Evolutionary conservation across 2,113 vertebrate genomes (phyloP).

Genomic region (Phyllopteryx taeniolatus): DNA sequence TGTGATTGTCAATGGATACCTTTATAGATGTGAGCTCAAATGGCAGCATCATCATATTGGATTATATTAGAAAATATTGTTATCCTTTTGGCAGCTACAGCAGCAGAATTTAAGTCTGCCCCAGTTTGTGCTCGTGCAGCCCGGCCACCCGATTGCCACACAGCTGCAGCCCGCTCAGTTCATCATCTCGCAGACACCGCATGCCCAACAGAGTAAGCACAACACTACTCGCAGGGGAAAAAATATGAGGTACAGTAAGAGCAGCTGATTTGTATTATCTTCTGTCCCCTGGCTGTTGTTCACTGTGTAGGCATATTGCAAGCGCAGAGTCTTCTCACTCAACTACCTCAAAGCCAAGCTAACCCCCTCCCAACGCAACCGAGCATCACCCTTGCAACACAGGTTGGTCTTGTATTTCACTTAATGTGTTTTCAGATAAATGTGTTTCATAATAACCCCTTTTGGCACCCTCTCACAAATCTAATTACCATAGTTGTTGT

Average conservation of each 20-base stretch:
- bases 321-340: constrained; percentile 95
- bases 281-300: not conserved
- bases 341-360: constrained; percentile 99
- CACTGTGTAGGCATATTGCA: constrained; percentile 85
- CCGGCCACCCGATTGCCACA: constrained; percentile 83
- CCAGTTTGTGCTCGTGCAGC: constrained; percentile 97
- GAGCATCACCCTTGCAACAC: constrained; percentile 94
- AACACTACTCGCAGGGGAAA: not conserved
- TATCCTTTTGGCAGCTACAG: constrained; percentile 85
- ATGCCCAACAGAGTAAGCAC: constrained; percentile 89
- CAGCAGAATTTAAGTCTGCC: constrained; percentile 96
- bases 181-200: constrained; percentile 97
- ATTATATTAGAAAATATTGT: not conserved
- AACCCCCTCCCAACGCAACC: constrained; percentile 98
- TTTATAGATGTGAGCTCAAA: not conserved
- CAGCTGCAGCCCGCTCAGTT: constrained; percentile 92
- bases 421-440: not conserved
- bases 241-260: not conserved
- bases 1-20: not conserved
- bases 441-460: not conserved
- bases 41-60: not conserved
- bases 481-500: not conserved
- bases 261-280: constrained; percentile 1
- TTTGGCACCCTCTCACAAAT: not conserved
- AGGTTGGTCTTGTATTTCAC: constrained; percentile 73